Percentiles rank a stretch among this genome's conserved stretches.
Conservation (phyloP, 2,888 invertebrate species). For the Caenorhabditis wallacei region DNA sequence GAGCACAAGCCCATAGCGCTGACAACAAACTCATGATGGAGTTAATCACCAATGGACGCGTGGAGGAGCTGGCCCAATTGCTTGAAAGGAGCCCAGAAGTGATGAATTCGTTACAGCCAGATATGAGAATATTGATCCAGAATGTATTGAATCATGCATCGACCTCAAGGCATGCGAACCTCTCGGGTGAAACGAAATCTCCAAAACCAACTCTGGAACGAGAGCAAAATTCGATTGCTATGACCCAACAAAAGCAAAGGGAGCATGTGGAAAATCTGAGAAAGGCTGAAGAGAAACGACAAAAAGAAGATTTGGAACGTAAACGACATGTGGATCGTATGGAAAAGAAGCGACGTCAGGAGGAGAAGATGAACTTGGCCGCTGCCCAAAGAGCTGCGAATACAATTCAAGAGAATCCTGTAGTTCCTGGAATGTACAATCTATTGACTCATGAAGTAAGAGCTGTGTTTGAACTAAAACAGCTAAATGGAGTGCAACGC, state of each 20-base stretch:
- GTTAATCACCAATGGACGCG: not conserved
- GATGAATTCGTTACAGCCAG: not conserved
- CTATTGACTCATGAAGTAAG: no score
- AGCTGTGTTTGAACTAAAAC: no score
- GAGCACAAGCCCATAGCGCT: no score
- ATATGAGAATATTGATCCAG: not conserved
- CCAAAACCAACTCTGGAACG: no score
- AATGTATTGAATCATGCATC: no score
- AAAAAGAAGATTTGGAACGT: conserved; percentile 22
- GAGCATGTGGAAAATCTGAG: conserved; percentile 4
- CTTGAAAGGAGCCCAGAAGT: not conserved
- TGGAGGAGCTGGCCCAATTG: not conserved
- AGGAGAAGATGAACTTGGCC: not conserved
- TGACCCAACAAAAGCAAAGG: not conserved
- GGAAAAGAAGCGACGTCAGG: conserved; percentile 17
- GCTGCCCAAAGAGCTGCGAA: conserved; percentile 1
- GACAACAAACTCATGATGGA: not conserved
- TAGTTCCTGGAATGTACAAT: no score
- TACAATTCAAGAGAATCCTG: not conserved
- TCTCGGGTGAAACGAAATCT: no score
- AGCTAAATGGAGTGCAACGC: no score
- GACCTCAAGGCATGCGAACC: no score
- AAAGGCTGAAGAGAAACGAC: conserved; percentile 6
- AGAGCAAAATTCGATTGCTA: not conserved
- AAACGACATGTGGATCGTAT: conserved; percentile 9